phyloP scores from a whole-genome alignment of 2,888 invertebrate species.

The Temnothorax ravouxi region DNA sequence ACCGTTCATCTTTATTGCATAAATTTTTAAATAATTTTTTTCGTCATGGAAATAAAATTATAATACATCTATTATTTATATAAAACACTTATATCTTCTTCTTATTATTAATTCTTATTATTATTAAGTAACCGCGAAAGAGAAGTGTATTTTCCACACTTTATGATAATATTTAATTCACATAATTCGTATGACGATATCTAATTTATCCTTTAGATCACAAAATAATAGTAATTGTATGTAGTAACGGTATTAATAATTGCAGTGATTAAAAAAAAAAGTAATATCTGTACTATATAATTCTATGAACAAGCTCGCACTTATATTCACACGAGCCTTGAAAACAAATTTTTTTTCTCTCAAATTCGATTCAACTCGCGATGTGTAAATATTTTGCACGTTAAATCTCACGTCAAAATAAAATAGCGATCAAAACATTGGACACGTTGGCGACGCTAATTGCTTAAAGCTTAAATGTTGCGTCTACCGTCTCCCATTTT shows the following conservation, averaged over 20 bases:
- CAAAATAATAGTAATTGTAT: neutral
- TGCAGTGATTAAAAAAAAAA: neutral
- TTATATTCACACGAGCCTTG: neutral
- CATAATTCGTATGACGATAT: too few relatives aligned
- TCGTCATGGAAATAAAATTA: neutral
- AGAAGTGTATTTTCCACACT: neutral
- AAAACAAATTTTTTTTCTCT: neutral
- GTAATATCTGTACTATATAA: neutral
- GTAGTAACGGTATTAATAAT: neutral
- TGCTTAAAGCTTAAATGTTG: neutral
- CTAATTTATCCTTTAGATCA: neutral
- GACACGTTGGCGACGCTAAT: neutral
- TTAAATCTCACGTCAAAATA: neutral
- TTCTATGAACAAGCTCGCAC: neutral
- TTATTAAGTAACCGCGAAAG: neutral
- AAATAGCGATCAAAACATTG: neutral
- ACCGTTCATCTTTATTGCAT: neutral
- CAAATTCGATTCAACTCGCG: neutral
- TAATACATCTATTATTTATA: neutral
- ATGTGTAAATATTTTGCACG: constrained; percentile 8
- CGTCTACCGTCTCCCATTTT: neutral
- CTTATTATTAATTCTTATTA: neutral
- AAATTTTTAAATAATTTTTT: neutral
- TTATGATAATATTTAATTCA: neutral
- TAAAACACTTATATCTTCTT: neutral